Percentiles rank a stretch among this genome's conserved stretches.
phyloP scores from a whole-genome alignment of 2,888 invertebrate genomes.

The Erynnis tages region DNA sequence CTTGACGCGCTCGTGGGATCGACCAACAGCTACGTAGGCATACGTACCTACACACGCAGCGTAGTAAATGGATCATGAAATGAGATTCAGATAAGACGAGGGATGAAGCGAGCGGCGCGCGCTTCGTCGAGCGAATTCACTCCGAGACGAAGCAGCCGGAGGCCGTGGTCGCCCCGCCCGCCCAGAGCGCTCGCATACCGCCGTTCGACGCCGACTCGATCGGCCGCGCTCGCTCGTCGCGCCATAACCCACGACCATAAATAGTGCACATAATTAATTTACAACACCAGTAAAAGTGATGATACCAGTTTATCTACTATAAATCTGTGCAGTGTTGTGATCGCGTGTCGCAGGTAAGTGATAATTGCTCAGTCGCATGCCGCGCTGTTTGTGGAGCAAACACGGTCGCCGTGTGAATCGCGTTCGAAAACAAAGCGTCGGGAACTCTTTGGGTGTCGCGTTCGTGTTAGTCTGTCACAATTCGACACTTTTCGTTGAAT shows the following conservation, averaged over 20 bases:
- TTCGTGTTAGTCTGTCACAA: slow-evolving; percentile 58
- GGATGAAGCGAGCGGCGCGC: slow-evolving; percentile 58
- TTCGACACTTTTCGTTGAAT: slow-evolving; percentile 53
- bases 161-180: slow-evolving; percentile 59
- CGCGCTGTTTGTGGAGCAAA: slow-evolving; percentile 68
- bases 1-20: slow-evolving; percentile 17
- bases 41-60: slow-evolving; percentile 3
- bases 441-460: slow-evolving; percentile 53
- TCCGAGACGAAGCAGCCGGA: slow-evolving; percentile 33
- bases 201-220: slow-evolving; percentile 59
- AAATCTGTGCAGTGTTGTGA: slow-evolving; percentile 77
- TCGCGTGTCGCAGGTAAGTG: slow-evolving; percentile 80
- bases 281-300: slow-evolving; percentile 78
- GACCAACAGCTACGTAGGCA: slow-evolving; percentile 4
- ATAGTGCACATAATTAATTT: slow-evolving; percentile 75
- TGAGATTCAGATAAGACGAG: slow-evolving; percentile 36
- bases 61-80: slow-evolving; percentile 22
- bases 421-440: slow-evolving; percentile 50
- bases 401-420: slow-evolving; percentile 52
- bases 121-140: slow-evolving; percentile 41
- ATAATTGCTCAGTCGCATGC: slow-evolving; percentile 73
- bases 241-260: slow-evolving; percentile 41
- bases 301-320: slow-evolving; percentile 78
- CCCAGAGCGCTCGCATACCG: slow-evolving; percentile 49
- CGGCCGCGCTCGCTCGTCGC: slow-evolving; percentile 58